Evolutionary conservation across 2,113 vertebrate genomes (phyloP), one percentile per base, ranked within the genome.

Genomic region (Macrotis lagotis): DNA sequence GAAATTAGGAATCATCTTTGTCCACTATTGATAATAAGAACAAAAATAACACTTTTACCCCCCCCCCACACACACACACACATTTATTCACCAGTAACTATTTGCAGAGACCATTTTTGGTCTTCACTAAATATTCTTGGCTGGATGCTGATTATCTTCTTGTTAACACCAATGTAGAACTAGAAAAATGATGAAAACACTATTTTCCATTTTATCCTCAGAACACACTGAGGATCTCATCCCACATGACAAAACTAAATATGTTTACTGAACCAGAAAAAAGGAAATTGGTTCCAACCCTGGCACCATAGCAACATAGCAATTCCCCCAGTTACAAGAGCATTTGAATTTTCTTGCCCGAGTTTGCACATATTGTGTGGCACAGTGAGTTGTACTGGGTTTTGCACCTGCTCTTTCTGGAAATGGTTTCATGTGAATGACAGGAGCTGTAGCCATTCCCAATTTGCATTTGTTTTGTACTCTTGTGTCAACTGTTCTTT

Each of bases 381-480:
- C 50, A n/a, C 31, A 6, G 90, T 95, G 92, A 96, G 90, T 91
- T 96, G 59, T 95, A 95, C 95, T 97, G 94, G 95, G 93, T 95
- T 97, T 91, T 96, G 48, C 90, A 96, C 49, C 94, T 97, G 95
- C 89, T 96, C 91, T 25, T 94, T 96, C 96, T 95, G 94, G 91
- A 96, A 96, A 91, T 91, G 26, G 28, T 93, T 96, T 97, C 48
- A 94, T 93, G 53, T 25, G 90, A 51, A 96, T 44, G 66, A 83
- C 22, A 16, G 66, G 66, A 92, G 91, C 28, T 96, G 96, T 95
- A 97, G 96, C 96, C 91, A 93, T 96, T 97, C 96, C 95, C 95
- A 97, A 89, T 95, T 98, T 96, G 90, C 31, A 92, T 96, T 92
- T 93, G 66, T 96, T 97, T 97, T 96, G 49, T 90, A 92, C 59